Conservation (phyloP, 2,888 invertebrate species). For the Harpagoxenus sublaevis region DNA sequence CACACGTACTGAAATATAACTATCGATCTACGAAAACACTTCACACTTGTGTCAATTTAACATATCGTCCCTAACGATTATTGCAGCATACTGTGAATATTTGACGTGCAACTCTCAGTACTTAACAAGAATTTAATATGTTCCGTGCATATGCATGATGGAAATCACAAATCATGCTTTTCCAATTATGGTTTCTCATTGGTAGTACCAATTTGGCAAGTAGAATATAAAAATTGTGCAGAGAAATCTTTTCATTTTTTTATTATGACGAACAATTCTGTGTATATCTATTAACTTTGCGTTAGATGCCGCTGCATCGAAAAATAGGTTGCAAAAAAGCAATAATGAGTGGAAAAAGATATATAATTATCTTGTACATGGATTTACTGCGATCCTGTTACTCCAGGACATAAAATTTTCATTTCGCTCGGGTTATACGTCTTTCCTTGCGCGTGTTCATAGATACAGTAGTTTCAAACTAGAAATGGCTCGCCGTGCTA, state of each 20-base stretch:
- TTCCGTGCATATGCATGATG: not conserved
- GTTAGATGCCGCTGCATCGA: constrained; percentile 3
- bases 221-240: not conserved
- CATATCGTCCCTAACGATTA: not conserved
- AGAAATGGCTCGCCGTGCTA: not conserved
- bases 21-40: constrained; percentile 27
- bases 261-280: not conserved
- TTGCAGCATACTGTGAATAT: constrained; percentile 26
- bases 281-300: constrained; percentile 27
- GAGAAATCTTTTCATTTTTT: not conserved
- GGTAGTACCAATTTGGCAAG: not conserved
- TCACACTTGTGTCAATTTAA: constrained; percentile 18
- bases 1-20: not conserved
- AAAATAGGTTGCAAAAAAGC: not conserved
- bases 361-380: constrained; percentile 26
- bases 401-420: constrained; percentile 21
- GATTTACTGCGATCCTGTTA: constrained; percentile 20
- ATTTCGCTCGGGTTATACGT: constrained; percentile 9
- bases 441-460: not conserved
- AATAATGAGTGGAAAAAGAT: not conserved
- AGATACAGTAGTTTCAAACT: constrained; percentile 23
- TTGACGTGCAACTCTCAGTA: not conserved
- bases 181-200: constrained; percentile 2
- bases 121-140: constrained; percentile 16
- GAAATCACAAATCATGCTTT: constrained; percentile 1